Percentiles rank a stretch among this genome's conserved stretches.
Conservation (phyloP, 2,888 invertebrate genomes). For the Nudaria mundana region DNA sequence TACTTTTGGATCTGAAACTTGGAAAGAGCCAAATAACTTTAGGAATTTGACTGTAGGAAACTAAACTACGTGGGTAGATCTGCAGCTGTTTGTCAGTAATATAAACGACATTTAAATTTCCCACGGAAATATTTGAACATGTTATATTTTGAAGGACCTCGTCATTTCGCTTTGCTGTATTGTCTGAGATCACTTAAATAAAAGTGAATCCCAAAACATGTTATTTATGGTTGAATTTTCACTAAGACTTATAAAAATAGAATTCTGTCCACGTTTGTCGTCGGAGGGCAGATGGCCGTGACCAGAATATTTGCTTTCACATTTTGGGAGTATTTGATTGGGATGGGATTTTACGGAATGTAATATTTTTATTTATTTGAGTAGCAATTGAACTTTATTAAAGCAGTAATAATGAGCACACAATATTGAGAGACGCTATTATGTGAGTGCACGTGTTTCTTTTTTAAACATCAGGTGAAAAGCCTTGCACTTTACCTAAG, state of each 20-base stretch:
- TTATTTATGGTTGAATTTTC: conserved; percentile 21
- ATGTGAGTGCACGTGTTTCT: too few relatives aligned
- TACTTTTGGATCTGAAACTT: too few relatives aligned
- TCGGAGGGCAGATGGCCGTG: conserved; percentile 30
- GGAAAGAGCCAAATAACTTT: too few relatives aligned
- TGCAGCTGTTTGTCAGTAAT: too few relatives aligned
- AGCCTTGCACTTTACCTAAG: too few relatives aligned
- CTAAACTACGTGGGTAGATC: too few relatives aligned
- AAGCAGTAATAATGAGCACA: neutral
- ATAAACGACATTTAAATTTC: conserved; percentile 24
- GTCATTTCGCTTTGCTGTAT: conserved; percentile 26
- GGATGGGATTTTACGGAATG: conserved; percentile 27
- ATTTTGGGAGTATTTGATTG: conserved; percentile 37
- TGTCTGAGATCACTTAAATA: conserved; percentile 7
- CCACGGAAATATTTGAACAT: conserved; percentile 33
- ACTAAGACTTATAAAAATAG: conserved; percentile 16
- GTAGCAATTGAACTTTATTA: neutral
- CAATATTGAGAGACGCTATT: too few relatives aligned
- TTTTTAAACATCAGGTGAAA: too few relatives aligned
- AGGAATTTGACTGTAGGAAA: too few relatives aligned
- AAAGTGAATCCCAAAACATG: too few relatives aligned
- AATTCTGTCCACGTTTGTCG: conserved; percentile 29
- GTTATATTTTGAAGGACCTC: conserved; percentile 11
- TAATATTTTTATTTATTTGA: conserved; percentile 11
- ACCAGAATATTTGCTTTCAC: conserved; percentile 41